Evolutionary conservation across 1,140 invertebrate species (phyloP), one percentile per base, ranked within the genome.

Genomic region (Bursaphelenchus mucronatus): DNA sequence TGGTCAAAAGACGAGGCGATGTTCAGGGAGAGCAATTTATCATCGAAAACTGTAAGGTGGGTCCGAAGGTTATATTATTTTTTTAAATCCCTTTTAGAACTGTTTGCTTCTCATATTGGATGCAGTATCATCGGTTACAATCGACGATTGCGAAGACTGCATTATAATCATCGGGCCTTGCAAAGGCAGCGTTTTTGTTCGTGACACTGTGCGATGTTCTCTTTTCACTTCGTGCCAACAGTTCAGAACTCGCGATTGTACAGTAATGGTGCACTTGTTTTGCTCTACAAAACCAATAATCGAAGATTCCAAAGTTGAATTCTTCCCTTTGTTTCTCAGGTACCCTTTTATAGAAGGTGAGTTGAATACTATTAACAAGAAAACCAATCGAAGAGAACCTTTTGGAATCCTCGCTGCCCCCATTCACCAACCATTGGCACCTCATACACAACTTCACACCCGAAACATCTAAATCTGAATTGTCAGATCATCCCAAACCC

Each of bases 81-180:
- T 13, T 10, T n/a, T 30, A 10, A 63, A 66, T 52, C 8, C 17
- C 47, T 39, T 67, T 44, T 30, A 71, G 70, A 46, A 74, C 50
- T 74, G 59, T 17, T 51, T 70, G 52, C 45, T 73, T 49, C n/a
- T 73, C 30, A 8, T 73, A 4, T 40, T 73, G 8, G 70, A 73
- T 43, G 43, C 63, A 17, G 69, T 41, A 6, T 61, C 59, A 15
- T 56, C 70, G 13, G 50, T 73, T 11, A 73, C 66, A 40, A 55
- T 73, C n/a, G 70, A 73, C 46, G 70, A 73, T 49, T 69, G 64
- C 30, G 41, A 61, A n/a, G 58, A 73, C 52, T 73, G 71, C 19
- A 21, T 73, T 39, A 74, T 73, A 59, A 47, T 73, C 43, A 44
- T 65, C 17, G 70, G 70, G 0, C 70, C 70, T 11, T 73, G 70